Evolutionary conservation across 2,888 invertebrate species (phyloP), one percentile per base, ranked within the genome.

Genomic region (Phengaris arion): DNA sequence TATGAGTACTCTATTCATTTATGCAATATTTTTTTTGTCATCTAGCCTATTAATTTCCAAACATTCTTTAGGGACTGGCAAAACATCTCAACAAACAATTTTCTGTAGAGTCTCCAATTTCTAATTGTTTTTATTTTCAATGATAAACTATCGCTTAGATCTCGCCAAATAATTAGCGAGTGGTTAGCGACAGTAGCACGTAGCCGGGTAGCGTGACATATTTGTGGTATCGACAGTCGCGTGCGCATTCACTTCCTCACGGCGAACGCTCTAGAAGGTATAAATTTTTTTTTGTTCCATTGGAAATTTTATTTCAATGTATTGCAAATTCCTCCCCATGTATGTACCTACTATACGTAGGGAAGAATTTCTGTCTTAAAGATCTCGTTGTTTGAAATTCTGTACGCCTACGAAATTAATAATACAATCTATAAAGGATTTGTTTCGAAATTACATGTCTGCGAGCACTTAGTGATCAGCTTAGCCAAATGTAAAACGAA

Each of bases 161-260:
- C 64, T 64, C 35, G 35, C 35, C 64, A 12, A 64, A 35, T 35
- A 6, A 35, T 6, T 59, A 22, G 59, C 22, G 35, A 52, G 12
- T 64, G 4, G 10, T 10, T 12, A 35, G 64, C 45, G 64, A 64
- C 35, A 35, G 64, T 45, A 45, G 72, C 72, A 13, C 54, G 35
- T 54, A 35, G 35, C 35, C 35, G 35, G 35, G 35, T 35, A 72
- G 52, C 72, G 72, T 72, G 54, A 72, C 72, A 52, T 35, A 52
- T 70, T 22, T 72, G 72, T 72, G 52, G 51, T 13, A 35, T 22
- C 72, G 54, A 52, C 72, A 72, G 51, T 72, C 72, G 72, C 72
- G 72, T 72, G 72, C 72, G 72, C 72, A n/a, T 54, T 35, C 35
- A 72, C 72, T 72, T 72, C 72, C 72, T 72, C 52, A 13, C 70